Evolutionary conservation across 2,797 vertebrate species (phyloP).

Genomic region (Lutjanus argentimaculatus): DNA sequence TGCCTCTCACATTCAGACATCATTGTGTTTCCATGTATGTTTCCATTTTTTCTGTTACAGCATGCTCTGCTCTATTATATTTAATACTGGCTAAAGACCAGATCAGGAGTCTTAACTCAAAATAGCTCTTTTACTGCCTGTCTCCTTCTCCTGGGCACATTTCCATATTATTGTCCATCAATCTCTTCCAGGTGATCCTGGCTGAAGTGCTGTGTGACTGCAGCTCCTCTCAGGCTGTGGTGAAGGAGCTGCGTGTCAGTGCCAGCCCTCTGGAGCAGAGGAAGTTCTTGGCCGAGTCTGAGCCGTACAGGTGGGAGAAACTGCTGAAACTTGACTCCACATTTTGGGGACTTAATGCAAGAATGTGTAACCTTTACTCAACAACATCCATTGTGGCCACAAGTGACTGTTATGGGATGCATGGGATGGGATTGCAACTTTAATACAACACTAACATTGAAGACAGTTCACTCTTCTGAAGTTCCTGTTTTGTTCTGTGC

Average conservation of each 20-base stretch:
- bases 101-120: slow-evolving; percentile 38
- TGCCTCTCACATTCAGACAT: neutral
- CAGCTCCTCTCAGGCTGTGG: slow-evolving; percentile 92
- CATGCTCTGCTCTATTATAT: slow-evolving; percentile 23
- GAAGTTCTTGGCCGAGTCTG: slow-evolving; percentile 93
- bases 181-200: slow-evolving; percentile 89
- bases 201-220: slow-evolving; percentile 94
- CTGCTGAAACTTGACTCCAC: slow-evolving; percentile 1
- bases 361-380: neutral
- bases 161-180: slow-evolving; percentile 35
- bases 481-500: no score
- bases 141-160: slow-evolving; percentile 18
- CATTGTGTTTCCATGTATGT: slow-evolving; percentile 1
- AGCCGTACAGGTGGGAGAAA: slow-evolving; percentile 91
- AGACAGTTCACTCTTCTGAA: no score
- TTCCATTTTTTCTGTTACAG: neutral
- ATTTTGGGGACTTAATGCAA: slow-evolving; percentile 31
- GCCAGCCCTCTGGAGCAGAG: slow-evolving; percentile 93
- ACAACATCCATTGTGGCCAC: neutral
- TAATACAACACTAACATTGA: neutral
- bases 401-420: neutral
- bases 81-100: slow-evolving; percentile 29
- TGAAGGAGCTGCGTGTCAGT: slow-evolving; percentile 93
- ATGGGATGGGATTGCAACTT: neutral
- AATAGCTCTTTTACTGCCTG: slow-evolving; percentile 30